Evolutionary conservation across 2,888 invertebrate species (phyloP).

Genomic region (Drosophila percnosoma): DNA sequence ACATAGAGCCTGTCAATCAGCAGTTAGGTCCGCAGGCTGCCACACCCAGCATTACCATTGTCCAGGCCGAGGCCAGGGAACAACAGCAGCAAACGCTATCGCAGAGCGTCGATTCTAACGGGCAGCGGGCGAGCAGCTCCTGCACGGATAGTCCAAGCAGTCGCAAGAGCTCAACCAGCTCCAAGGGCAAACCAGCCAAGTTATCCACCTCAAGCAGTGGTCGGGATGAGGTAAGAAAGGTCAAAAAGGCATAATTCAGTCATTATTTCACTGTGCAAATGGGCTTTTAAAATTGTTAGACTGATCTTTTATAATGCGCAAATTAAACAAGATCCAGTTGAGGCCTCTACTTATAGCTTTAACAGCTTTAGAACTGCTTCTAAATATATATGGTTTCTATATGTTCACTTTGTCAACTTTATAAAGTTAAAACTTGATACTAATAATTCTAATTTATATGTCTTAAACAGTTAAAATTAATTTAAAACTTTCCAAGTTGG

Average conservation of each 20-base stretch:
- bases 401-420: neutral
- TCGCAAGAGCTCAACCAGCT: constrained; percentile 82
- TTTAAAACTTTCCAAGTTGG: neutral
- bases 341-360: neutral
- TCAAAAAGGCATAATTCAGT: neutral
- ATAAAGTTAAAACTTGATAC: neutral
- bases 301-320: neutral
- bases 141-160: constrained; percentile 82
- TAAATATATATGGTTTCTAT: neutral
- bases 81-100: constrained; percentile 34
- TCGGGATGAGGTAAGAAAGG: constrained; percentile 68
- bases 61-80: constrained; percentile 37
- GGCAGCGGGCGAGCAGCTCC: constrained; percentile 56
- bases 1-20: constrained; percentile 18
- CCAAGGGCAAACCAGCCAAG: constrained; percentile 64
- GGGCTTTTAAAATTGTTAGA: neutral
- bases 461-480: neutral
- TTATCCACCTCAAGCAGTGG: constrained; percentile 69
- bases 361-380: neutral
- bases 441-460: neutral
- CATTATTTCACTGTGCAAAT: neutral
- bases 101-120: constrained; percentile 66
- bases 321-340: neutral
- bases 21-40: constrained; percentile 19
- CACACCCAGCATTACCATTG: constrained; percentile 64